Conservation (phyloP, 2,113 vertebrate species). For the Odocoileus virginianus region DNA sequence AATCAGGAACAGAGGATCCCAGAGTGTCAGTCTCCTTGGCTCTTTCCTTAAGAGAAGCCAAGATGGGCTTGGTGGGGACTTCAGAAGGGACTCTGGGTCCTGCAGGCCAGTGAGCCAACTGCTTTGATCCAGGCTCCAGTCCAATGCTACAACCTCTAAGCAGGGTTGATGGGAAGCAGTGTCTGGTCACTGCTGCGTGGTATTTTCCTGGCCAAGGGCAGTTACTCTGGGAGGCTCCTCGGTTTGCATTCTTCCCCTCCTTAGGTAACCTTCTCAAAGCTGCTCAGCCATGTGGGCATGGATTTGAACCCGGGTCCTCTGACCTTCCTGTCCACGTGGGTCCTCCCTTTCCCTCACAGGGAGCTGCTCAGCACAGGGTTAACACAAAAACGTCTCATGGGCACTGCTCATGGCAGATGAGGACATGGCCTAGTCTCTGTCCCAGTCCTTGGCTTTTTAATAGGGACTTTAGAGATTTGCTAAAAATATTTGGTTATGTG, state of each 20-base stretch:
- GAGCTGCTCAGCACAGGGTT: not conserved
- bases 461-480: not conserved
- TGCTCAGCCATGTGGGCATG: not conserved
- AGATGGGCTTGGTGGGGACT: not conserved
- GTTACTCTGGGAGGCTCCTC: not conserved
- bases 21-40: not conserved
- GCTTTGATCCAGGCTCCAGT: not conserved
- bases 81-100: not conserved
- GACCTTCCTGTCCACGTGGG: not conserved
- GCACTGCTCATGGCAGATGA: not conserved
- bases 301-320: not conserved
- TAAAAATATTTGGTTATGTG: not conserved
- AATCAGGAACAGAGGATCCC: not conserved
- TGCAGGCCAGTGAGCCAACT: no score
- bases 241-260: not conserved
- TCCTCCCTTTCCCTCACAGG: not conserved
- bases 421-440: accelerated
- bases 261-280: not conserved
- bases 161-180: not conserved
- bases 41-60: not conserved
- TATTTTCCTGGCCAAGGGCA: not conserved
- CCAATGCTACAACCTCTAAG: not conserved
- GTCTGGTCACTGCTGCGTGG: not conserved
- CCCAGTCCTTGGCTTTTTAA: not conserved
- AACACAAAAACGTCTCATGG: not conserved